These are phyloP conservation scores for Amblyraja radiata DNA, from an alignment of 2,797 vertebrate genomes.

Conservation along the genomic window DNA sequence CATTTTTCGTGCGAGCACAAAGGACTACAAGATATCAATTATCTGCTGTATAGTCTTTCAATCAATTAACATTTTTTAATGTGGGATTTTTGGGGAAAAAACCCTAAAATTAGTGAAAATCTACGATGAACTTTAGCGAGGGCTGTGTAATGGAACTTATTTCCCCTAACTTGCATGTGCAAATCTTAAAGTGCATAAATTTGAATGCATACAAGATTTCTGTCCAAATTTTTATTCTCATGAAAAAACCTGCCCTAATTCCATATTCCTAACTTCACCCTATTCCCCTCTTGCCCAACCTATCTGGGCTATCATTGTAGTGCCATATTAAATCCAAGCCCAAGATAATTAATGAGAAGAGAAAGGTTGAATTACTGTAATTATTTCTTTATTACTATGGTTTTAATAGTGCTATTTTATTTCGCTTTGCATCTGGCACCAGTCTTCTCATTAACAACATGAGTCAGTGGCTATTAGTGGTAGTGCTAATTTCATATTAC, in stretches of 20 bases:
- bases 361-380: constrained; percentile 34
- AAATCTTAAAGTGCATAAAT: not conserved
- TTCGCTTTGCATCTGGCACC: constrained; percentile 32
- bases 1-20: not conserved
- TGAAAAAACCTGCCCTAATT: not conserved
- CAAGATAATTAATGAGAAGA: constrained; percentile 24
- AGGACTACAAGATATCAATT: not conserved
- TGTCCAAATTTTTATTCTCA: not conserved
- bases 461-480: not conserved
- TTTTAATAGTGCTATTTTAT: constrained; percentile 33
- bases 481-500: not conserved
- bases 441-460: constrained; percentile 13
- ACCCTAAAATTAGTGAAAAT: not conserved
- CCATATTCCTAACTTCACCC: not conserved
- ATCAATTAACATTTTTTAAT: not conserved
- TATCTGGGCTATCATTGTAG: not conserved
- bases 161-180: not conserved
- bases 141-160: not conserved
- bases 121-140: not conserved
- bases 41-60: not conserved
- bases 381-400: constrained; percentile 31
- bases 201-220: not conserved
- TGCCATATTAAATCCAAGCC: not conserved
- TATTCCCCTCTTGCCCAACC: not conserved
- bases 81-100: not conserved